Evolutionary conservation across 1,140 invertebrate genomes (phyloP).

Genomic region (Harlomillsia oculata): DNA sequence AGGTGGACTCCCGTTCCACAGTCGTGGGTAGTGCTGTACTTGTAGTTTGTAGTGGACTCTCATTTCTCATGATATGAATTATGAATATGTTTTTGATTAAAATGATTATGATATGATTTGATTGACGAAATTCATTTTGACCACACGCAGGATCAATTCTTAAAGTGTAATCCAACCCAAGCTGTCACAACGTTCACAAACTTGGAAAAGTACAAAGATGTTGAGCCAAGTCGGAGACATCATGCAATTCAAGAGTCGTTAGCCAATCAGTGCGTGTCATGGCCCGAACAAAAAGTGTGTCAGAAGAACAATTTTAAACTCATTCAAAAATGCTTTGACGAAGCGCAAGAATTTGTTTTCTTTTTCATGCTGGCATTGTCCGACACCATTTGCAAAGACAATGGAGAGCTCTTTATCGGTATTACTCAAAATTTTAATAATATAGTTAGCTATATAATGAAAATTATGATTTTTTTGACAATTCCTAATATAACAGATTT

Average conservation of each 20-base stretch:
- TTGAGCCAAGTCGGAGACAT: background rate
- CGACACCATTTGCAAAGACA: slow-evolving; percentile 16
- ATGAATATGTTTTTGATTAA: background rate
- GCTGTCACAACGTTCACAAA: slow-evolving; percentile 5
- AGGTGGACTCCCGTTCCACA: background rate
- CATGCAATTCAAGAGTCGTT: slow-evolving; percentile 10
- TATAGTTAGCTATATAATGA: too few species aligned
- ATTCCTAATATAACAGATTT: slow-evolving; percentile 5
- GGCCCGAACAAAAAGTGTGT: slow-evolving; percentile 7
- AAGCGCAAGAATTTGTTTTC: slow-evolving; percentile 19
- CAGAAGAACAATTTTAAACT: slow-evolving; percentile 17
- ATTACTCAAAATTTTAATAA: too few species aligned
- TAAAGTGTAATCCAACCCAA: slow-evolving; percentile 16
- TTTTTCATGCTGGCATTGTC: slow-evolving; percentile 21
- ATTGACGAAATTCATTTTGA: background rate
- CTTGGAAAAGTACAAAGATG: slow-evolving; percentile 4
- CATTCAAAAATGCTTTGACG: slow-evolving; percentile 20
- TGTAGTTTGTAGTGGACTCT: background rate
- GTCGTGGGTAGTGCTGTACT: background rate
- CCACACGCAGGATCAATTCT: slow-evolving; percentile 10
- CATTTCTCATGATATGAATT: background rate
- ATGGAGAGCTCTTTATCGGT: slow-evolving; percentile 10
- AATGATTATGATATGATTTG: background rate
- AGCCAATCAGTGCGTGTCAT: slow-evolving; percentile 5
- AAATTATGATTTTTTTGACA: background rate